phyloP scores from a whole-genome alignment of 1,140 invertebrate genomes.

The Atta texana region DNA sequence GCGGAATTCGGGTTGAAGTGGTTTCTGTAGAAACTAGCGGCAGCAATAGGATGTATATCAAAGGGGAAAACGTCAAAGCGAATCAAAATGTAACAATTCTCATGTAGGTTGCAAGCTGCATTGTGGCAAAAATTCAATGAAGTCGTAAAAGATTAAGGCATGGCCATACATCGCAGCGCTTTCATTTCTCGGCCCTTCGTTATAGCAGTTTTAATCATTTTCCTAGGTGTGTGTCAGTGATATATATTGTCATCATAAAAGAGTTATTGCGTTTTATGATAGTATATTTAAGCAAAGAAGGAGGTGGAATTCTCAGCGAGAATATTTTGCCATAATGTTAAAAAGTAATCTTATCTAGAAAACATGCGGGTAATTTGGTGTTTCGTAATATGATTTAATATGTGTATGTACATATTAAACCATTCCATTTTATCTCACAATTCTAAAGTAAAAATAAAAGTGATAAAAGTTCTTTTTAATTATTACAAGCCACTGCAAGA shows the following conservation, averaged over 20 bases:
- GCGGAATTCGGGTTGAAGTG: slow-evolving; percentile 71
- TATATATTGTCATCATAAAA: slow-evolving; percentile 7
- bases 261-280: slow-evolving; percentile 4
- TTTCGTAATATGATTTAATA: not conserved
- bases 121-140: slow-evolving; percentile 26
- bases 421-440: not conserved
- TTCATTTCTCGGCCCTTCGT: not conserved
- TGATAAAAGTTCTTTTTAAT: not conserved
- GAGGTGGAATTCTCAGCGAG: not conserved
- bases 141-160: slow-evolving; percentile 19
- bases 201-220: slow-evolving; percentile 36
- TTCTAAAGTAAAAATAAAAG: not conserved
- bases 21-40: slow-evolving; percentile 35
- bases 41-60: not conserved
- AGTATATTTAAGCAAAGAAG: slow-evolving; percentile 4
- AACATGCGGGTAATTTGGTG: not conserved
- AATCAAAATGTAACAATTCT: slow-evolving; percentile 36
- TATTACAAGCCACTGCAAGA: not conserved
- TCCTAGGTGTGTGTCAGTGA: not conserved
- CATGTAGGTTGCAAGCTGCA: not conserved
- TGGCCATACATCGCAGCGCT: slow-evolving; percentile 2
- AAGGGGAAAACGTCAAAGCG: slow-evolving; percentile 17
- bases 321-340: not conserved
- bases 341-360: not conserved
- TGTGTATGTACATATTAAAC: too few relatives aligned